A percentile compares a stretch with the other conserved stretches of the same genome.
These are phyloP conservation scores for Chalcosyrphus nemorum DNA, from an alignment of 2,888 invertebrate genomes.

Conservation along the genomic window DNA sequence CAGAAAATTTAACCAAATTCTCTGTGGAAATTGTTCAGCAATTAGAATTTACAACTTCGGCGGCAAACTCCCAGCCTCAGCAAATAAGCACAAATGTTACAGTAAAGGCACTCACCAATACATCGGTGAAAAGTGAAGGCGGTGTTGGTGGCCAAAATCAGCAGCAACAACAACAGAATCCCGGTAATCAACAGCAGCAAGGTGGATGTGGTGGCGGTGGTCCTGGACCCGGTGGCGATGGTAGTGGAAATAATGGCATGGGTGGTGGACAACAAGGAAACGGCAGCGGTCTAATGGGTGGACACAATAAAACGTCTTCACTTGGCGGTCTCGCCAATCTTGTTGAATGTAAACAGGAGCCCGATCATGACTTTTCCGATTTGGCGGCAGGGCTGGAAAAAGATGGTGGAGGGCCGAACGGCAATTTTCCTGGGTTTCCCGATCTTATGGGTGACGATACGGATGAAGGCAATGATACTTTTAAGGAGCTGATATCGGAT, in stretches of 20 bases:
- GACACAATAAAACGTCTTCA: constrained; percentile 82
- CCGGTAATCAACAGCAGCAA: constrained; percentile 74
- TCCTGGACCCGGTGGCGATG: constrained; percentile 73
- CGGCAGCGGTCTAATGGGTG: constrained; percentile 78
- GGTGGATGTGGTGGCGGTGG: constrained; percentile 77
- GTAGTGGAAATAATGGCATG: constrained; percentile 75
- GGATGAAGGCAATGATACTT: constrained; percentile 89
- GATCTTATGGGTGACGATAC: constrained; percentile 93
- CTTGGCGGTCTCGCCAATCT: constrained; percentile 85
- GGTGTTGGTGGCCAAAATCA: constrained; percentile 77
- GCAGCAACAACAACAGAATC: constrained; percentile 62
- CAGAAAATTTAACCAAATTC: constrained; percentile 87
- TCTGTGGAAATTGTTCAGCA: constrained; percentile 97
- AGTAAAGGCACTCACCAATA: constrained; percentile 90
- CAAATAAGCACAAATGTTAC: constrained; percentile 96
- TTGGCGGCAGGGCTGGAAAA: constrained; percentile 93
- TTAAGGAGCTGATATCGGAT: constrained; percentile 94
- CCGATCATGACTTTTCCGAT: constrained; percentile 93
- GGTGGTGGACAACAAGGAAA: constrained; percentile 74
- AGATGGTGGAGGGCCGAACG: constrained; percentile 88
- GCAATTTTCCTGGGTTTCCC: constrained; percentile 89
- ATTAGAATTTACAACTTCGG: constrained; percentile 93
- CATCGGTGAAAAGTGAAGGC: constrained; percentile 82
- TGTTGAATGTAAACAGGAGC: constrained; percentile 93
- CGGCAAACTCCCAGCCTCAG: constrained; percentile 93